Conservation (phyloP, 2,888 invertebrate species). For the Caenorhabditis plicata region DNA sequence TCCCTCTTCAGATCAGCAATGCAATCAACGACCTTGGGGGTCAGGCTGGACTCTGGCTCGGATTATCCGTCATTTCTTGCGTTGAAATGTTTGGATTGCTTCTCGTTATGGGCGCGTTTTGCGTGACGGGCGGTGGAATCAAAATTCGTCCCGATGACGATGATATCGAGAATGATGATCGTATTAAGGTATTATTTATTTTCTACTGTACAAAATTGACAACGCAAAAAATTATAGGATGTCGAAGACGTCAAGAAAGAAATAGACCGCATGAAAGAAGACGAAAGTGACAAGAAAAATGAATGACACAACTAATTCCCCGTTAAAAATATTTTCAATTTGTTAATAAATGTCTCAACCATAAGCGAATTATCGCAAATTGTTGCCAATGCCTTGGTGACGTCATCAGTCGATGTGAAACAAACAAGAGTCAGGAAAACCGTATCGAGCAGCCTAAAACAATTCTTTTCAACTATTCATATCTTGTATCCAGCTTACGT, state of each 20-base stretch:
- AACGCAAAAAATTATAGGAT: slow-evolving; percentile 13
- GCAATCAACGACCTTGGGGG: slow-evolving; percentile 67
- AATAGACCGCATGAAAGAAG: slow-evolving; percentile 32
- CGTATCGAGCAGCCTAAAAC: slow-evolving; percentile 35
- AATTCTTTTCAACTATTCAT: background rate
- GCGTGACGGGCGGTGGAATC: slow-evolving; percentile 35
- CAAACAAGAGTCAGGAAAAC: slow-evolving; percentile 35
- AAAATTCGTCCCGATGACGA: slow-evolving; percentile 33
- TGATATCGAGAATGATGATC: slow-evolving; percentile 36
- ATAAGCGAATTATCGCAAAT: slow-evolving; percentile 27
- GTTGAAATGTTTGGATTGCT: slow-evolving; percentile 57
- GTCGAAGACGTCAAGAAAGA: slow-evolving; percentile 41
- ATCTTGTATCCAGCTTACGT: slow-evolving; percentile 10
- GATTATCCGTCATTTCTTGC: slow-evolving; percentile 66
- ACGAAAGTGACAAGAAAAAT: background rate
- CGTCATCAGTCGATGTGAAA: slow-evolving; percentile 31
- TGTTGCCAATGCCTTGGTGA: slow-evolving; percentile 24
- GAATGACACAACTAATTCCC: background rate
- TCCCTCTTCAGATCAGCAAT: slow-evolving; percentile 63
- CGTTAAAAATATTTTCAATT: slow-evolving; percentile 6
- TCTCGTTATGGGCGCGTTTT: slow-evolving; percentile 31
- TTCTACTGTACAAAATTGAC: background rate
- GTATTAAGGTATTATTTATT: slow-evolving; percentile 25
- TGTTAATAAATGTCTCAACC: slow-evolving; percentile 24
- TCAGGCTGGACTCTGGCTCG: slow-evolving; percentile 67